Conservation (phyloP, 2,113 vertebrate species). For the Callipepla californica region DNA sequence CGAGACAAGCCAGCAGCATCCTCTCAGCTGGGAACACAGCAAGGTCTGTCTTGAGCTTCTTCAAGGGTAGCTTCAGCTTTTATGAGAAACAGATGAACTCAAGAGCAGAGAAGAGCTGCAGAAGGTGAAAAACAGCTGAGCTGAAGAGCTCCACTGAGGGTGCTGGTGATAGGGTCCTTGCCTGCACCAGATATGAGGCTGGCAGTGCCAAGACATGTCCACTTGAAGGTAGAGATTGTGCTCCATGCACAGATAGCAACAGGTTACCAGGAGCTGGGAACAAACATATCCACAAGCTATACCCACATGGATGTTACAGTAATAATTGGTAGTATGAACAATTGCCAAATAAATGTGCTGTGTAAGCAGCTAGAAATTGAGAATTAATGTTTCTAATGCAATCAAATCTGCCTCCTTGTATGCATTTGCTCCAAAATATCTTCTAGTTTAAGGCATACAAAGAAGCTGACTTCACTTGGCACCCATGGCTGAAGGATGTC, state of each 20-base stretch:
- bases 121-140: background rate
- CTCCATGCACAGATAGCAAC: background rate
- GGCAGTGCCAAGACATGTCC: background rate
- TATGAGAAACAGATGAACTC: background rate
- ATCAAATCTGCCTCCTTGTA: background rate
- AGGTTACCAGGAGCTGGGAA: background rate
- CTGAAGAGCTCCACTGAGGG: background rate
- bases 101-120: background rate
- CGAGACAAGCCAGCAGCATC: conserved; percentile 2
- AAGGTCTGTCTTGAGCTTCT: background rate
- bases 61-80: background rate
- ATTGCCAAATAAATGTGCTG: background rate
- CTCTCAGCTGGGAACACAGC: background rate
- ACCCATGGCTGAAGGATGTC: background rate
- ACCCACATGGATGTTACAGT: background rate
- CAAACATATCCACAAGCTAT: background rate
- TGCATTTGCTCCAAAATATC: background rate
- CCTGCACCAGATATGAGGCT: background rate
- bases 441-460: background rate
- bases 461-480: background rate
- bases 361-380: conserved; percentile 16
- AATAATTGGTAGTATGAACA: background rate
- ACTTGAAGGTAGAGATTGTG: background rate
- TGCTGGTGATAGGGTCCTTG: background rate
- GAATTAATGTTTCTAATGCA: background rate